Conservation (phyloP, 2,888 invertebrate species). For the Lamellibrachia columna region DNA sequence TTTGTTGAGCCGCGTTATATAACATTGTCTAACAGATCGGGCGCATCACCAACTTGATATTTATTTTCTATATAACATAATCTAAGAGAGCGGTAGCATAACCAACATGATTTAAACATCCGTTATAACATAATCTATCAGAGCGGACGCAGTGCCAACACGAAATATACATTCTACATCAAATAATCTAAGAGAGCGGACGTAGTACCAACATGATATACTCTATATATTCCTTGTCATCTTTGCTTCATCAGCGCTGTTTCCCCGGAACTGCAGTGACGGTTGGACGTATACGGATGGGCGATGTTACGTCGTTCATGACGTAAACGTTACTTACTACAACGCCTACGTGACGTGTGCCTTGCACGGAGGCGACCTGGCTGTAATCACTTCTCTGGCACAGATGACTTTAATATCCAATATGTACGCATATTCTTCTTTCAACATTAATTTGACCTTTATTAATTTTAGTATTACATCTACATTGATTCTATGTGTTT, state of each 20-base stretch:
- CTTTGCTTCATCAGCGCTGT: not conserved
- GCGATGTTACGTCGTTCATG: slow-evolving; percentile 6
- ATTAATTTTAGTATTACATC: no score
- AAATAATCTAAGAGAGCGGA: not conserved
- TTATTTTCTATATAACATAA: no score
- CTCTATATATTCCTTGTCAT: not conserved
- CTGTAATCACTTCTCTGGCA: not conserved
- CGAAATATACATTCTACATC: no score
- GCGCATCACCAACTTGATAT: no score
- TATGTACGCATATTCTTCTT: not conserved
- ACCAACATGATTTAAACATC: no score
- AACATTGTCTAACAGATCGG: no score
- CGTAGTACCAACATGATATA: not conserved
- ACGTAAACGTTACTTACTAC: not conserved
- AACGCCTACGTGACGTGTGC: not conserved
- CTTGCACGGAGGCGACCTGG: slow-evolving; percentile 20
- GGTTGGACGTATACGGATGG: not conserved
- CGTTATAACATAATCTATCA: no score
- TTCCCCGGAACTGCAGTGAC: not conserved
- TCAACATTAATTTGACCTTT: not conserved
- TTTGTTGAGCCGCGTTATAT: no score
- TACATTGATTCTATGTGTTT: no score
- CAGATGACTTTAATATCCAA: not conserved
- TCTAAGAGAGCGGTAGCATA: no score
- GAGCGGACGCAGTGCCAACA: no score